Evolutionary conservation across 2,113 vertebrate genomes (phyloP), one percentile per base, ranked within the genome.

Genomic region (Fulica atra): DNA sequence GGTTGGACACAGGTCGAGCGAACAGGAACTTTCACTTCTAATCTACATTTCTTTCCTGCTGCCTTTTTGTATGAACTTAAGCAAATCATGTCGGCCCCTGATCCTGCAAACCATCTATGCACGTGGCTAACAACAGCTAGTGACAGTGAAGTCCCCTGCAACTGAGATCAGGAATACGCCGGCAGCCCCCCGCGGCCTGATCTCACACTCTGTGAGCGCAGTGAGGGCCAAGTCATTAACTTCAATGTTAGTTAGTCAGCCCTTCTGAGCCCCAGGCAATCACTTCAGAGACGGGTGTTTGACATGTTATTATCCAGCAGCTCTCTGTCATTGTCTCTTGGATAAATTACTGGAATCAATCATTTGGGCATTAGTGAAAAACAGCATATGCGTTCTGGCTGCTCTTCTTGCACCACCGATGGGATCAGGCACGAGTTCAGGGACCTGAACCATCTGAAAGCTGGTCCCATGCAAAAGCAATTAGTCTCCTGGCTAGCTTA

Each of bases 301-400:
- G 88, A 68, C 0, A 1, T 51, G 77, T 56, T 89, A 53, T 74
- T 91, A 93, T 81, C 83, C 86, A 91, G 77, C 83, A 91, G 83
- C 69, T 72, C 65, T 89, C 83, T 86, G 82, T 91, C 91, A 78
- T 31, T 91, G 71, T 64, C 65, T 81, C 60, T 60, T 38, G 48
- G 72, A 93, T n/a, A 84, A 93, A 91, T 65, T n/a, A 84, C 70
- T 31, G 65, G 69, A 92, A 95, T 84, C 91, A 79, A 89, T 92
- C 86, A 79, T 19, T 71, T 64, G 88, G 77, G 91, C 77, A 84
- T 50, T 60, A 40, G 61, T 87, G 83, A 84, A 61, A 40, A 81
- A 7, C 86, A 81, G 56, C 8, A 5, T 23, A 46, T 21, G 77
- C 3, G 20, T 16, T 81, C 88, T 74, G 2, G 1, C 54, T 38